A percentile compares a stretch with the other conserved stretches of the same genome.
These are phyloP conservation scores for Yponomeuta evonymella DNA, from an alignment of 2,888 invertebrate genomes.

Conservation along the genomic window DNA sequence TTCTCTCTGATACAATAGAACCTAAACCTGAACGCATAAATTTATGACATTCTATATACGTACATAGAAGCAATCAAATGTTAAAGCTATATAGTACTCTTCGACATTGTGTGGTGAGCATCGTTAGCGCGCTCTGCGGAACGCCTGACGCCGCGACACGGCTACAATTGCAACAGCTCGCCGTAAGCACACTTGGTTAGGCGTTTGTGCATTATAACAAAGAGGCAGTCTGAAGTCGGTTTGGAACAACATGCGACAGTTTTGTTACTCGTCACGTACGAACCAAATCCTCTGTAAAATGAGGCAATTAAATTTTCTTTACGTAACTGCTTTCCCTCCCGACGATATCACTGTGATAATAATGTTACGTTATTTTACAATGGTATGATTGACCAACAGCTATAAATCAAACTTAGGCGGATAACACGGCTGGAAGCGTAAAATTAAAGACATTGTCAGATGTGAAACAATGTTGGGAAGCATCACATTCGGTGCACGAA, in stretches of 20 bases:
- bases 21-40: no score
- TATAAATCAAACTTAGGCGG: background rate
- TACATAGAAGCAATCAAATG: no score
- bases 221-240: background rate
- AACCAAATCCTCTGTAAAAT: no score
- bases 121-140: background rate
- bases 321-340: no score
- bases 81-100: background rate
- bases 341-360: no score
- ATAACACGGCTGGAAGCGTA: background rate
- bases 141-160: background rate
- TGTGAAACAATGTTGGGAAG: constrained; percentile 63
- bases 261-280: no score
- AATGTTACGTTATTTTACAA: no score
- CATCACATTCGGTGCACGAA: constrained; percentile 75
- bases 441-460: background rate
- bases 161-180: background rate
- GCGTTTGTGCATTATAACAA: background rate
- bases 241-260: no score
- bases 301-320: no score
- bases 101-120: background rate
- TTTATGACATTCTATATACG: no score
- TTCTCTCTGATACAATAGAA: no score
- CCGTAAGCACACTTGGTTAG: background rate
- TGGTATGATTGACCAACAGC: no score